Percentiles rank a stretch among this genome's conserved stretches.
phyloP scores from a whole-genome alignment of 2,113 vertebrate genomes.

The Hemibagrus wyckioides region DNA sequence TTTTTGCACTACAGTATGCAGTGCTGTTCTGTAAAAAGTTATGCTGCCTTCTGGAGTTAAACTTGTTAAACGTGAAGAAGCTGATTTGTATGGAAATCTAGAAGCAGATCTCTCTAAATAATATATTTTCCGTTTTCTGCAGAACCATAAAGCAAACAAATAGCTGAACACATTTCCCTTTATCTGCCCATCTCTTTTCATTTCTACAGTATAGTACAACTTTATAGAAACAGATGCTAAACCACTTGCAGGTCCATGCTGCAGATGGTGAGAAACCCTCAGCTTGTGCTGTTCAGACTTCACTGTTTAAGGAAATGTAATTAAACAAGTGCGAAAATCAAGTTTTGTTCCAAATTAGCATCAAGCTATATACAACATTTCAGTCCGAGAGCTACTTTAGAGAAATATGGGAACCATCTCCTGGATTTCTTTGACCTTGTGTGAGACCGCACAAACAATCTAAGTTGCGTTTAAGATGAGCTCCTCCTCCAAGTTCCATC shows the following conservation, averaged over 20 bases:
- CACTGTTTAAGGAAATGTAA: neutral
- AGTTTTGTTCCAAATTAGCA: conserved; percentile 10
- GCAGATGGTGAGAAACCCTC: neutral
- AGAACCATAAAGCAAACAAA: neutral
- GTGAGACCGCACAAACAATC: neutral
- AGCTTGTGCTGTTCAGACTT: neutral
- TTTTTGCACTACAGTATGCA: neutral
- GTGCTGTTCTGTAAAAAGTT: neutral
- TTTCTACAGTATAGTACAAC: neutral
- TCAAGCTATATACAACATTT: neutral
- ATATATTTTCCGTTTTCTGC: neutral
- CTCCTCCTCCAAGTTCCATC: neutral
- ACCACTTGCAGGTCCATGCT: neutral
- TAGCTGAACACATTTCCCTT: neutral
- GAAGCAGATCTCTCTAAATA: neutral
- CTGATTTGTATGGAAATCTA: neutral
- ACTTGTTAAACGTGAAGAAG: neutral
- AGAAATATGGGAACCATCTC: neutral
- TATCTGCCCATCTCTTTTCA: neutral
- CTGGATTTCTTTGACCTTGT: neutral
- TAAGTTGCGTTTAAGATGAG: neutral
- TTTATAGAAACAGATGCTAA: conserved; percentile 8
- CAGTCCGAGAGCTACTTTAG: neutral
- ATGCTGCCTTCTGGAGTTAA: neutral
- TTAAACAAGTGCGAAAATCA: neutral